Evolutionary conservation across 2,797 vertebrate genomes (phyloP).

Genomic region (Premnoplex brunnescens): DNA sequence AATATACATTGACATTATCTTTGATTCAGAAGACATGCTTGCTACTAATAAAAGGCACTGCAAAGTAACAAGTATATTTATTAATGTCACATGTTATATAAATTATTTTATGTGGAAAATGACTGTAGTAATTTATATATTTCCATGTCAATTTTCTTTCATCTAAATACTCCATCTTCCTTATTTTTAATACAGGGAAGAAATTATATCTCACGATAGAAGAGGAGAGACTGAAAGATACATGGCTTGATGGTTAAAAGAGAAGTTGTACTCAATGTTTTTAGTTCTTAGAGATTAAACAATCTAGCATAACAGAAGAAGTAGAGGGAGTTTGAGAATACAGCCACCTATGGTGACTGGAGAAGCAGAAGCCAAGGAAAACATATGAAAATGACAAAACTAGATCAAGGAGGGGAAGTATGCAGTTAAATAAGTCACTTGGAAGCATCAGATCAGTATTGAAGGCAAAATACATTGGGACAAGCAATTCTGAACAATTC

Average conservation of each 20-base stretch:
- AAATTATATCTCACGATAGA: neutral
- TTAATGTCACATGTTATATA: neutral
- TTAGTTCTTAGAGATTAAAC: neutral
- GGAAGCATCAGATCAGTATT: neutral
- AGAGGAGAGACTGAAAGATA: neutral
- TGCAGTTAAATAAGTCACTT: neutral
- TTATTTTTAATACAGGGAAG: neutral
- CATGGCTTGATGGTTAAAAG: neutral
- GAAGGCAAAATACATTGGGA: neutral
- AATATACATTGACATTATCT: neutral
- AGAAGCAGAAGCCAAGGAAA: neutral
- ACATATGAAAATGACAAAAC: neutral
- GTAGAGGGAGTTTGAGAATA: neutral
- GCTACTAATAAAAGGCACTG: neutral
- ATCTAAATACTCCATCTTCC: neutral
- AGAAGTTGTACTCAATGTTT: neutral
- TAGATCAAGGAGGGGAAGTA: neutral
- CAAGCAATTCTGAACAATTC: neutral
- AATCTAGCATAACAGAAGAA: neutral
- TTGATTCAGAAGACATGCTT: neutral
- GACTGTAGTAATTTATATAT: neutral
- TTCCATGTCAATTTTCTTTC: neutral
- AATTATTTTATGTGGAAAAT: neutral
- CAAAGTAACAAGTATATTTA: neutral
- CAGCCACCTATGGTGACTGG: neutral